Evolutionary conservation across 2,797 vertebrate species (phyloP).

Genomic region (Channa striata): DNA sequence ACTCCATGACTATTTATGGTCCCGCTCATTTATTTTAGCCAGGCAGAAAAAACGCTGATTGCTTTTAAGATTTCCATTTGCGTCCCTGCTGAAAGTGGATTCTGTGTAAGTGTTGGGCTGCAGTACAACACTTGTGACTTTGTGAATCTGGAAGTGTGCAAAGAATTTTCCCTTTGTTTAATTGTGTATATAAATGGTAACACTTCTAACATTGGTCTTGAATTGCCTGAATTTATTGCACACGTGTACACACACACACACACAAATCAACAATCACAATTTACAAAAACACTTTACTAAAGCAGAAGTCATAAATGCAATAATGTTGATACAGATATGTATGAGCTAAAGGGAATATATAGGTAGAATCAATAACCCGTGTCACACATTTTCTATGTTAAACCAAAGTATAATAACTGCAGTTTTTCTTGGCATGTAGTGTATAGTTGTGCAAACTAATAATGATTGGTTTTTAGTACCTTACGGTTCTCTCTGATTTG

Average conservation of each 20-base stretch:
- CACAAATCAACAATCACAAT: not conserved
- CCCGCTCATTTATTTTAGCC: slow-evolving; percentile 69
- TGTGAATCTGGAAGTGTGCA: slow-evolving; percentile 23
- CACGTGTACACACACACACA: not conserved
- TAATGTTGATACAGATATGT: not conserved
- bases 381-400: not conserved
- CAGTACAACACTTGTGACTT: slow-evolving; percentile 39
- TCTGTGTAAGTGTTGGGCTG: slow-evolving; percentile 53
- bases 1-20: slow-evolving; percentile 72
- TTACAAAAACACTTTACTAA: not conserved
- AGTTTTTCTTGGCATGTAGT: not conserved
- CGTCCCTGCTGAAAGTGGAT: slow-evolving; percentile 51
- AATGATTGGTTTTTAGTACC: not conserved
- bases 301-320: not conserved
- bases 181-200: not conserved
- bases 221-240: not conserved
- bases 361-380: too few relatives aligned
- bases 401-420: not conserved
- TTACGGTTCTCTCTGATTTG: slow-evolving; percentile 9
- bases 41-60: slow-evolving; percentile 68
- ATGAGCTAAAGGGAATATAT: too few relatives aligned
- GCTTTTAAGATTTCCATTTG: slow-evolving; percentile 65
- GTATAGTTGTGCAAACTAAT: not conserved
- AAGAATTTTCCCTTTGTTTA: slow-evolving; percentile 1
- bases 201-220: not conserved